These are phyloP conservation scores for Cerceris rybyensis DNA, from an alignment of 2,888 invertebrate genomes.

Conservation along the genomic window DNA sequence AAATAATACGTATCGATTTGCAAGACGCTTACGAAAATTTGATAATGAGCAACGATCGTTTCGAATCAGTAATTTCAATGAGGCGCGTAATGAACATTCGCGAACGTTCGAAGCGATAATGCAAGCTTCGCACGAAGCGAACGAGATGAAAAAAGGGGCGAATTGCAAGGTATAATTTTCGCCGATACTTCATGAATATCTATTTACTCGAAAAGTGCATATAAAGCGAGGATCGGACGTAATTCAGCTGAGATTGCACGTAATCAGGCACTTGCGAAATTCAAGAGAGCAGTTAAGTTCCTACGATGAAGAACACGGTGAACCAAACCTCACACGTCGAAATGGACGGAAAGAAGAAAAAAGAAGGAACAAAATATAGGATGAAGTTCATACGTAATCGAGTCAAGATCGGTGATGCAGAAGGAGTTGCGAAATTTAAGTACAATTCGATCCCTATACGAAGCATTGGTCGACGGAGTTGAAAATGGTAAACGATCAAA, in stretches of 20 bases:
- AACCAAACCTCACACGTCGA: background rate
- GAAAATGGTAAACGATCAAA: conserved; percentile 47
- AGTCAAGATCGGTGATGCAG: conserved; percentile 17
- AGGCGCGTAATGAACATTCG: background rate
- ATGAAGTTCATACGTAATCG: conserved; percentile 28
- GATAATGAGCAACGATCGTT: no score
- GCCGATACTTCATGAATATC: background rate
- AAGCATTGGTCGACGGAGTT: conserved; percentile 20
- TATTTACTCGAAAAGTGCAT: conserved; percentile 4
- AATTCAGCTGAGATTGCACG: conserved; percentile 5
- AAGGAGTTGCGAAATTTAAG: conserved; percentile 10
- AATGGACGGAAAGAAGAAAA: background rate
- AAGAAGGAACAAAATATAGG: conserved; percentile 1
- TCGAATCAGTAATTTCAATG: no score
- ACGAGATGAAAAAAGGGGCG: background rate
- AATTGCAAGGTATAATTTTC: background rate
- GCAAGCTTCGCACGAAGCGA: background rate
- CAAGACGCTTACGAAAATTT: no score
- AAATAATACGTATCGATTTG: no score
- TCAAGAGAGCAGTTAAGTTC: background rate
- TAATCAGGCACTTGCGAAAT: conserved; percentile 19
- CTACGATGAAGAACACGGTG: background rate
- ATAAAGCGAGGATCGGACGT: conserved; percentile 6
- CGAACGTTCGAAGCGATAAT: background rate
- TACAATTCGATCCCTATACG: background rate